phyloP scores from a whole-genome alignment of 2,797 vertebrate genomes.

The Rhynchonycteris naso region DNA sequence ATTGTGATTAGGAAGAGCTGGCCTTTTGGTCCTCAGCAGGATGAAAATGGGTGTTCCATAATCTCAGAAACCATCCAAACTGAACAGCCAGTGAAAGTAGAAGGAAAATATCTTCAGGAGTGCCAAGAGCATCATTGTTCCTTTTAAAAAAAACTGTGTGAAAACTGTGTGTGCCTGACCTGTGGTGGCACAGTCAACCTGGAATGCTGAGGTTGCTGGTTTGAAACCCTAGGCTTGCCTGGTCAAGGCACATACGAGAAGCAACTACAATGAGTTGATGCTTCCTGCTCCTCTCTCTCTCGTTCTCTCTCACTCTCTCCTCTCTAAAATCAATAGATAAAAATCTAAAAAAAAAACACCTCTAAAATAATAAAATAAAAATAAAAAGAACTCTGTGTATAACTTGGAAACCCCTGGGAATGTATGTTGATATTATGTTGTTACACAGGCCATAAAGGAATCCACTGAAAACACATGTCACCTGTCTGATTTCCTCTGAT shows the following conservation, averaged over 20 bases:
- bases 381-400: background rate
- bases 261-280: too few relatives aligned
- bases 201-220: too few relatives aligned
- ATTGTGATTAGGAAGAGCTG: background rate
- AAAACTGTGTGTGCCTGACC: too few relatives aligned
- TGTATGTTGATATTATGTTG: slow-evolving; percentile 75
- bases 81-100: slow-evolving; percentile 27
- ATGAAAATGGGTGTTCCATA: background rate
- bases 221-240: too few relatives aligned
- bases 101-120: slow-evolving; percentile 74
- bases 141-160: slow-evolving; percentile 78
- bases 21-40: background rate
- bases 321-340: too few relatives aligned
- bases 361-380: too few relatives aligned
- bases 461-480: slow-evolving; percentile 81
- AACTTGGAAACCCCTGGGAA: slow-evolving; percentile 61
- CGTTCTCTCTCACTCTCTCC: too few relatives aligned
- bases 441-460: slow-evolving; percentile 80
- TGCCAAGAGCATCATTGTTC: slow-evolving; percentile 59
- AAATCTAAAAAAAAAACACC: too few relatives aligned
- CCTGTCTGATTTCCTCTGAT: slow-evolving; percentile 80
- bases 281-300: too few relatives aligned
- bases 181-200: too few relatives aligned
- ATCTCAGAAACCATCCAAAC: slow-evolving; percentile 12
- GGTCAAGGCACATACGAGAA: too few relatives aligned